phyloP scores from a whole-genome alignment of 1,140 invertebrate genomes.

The Nymphalis io region DNA sequence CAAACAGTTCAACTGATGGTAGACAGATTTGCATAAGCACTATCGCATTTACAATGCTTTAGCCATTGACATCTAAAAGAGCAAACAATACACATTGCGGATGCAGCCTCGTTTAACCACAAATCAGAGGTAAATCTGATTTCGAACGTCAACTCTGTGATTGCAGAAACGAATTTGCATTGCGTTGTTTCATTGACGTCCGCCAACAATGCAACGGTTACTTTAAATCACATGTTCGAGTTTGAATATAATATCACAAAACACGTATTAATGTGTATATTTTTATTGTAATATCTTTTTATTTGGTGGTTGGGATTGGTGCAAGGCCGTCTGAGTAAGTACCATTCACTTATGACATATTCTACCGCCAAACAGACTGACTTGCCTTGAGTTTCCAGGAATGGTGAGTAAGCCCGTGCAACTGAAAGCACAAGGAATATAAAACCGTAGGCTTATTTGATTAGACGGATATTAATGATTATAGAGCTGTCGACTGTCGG shows the following conservation, averaged over 20 bases:
- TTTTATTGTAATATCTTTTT: background rate
- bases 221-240: background rate
- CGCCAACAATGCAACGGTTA: background rate
- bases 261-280: background rate
- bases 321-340: too few species aligned
- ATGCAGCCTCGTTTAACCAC: constrained; percentile 53
- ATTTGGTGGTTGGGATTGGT: too few species aligned
- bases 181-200: constrained; percentile 45
- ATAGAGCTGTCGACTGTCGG: too few species aligned
- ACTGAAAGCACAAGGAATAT: too few species aligned
- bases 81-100: constrained; percentile 7
- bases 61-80: constrained; percentile 1
- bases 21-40: background rate
- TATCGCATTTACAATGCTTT: constrained; percentile 5
- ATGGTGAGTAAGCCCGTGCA: too few species aligned
- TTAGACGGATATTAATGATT: too few species aligned
- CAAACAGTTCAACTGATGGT: background rate
- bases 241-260: background rate
- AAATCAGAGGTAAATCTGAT: constrained; percentile 74
- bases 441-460: too few species aligned
- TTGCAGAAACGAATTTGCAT: constrained; percentile 70
- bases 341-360: too few species aligned
- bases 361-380: too few species aligned
- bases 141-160: constrained; percentile 60
- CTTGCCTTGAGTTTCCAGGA: too few species aligned